Base-by-base conservation (phyloP, 1,140 invertebrate species). In the Diplogasteroides magnus region DNA sequence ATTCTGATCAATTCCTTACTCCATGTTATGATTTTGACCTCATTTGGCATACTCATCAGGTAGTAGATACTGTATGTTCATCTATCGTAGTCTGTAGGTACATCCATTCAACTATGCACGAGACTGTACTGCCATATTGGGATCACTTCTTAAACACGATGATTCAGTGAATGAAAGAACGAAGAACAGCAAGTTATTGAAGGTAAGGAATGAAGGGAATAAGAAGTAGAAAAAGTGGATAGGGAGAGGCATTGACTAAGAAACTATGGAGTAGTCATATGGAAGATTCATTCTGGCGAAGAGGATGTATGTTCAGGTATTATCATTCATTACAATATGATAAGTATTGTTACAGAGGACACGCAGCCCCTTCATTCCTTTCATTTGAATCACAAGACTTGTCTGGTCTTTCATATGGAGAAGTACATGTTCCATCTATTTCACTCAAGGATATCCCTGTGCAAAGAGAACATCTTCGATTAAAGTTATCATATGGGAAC, bases 1-100 rank as follows among this genome's bases (percentile, higher is more conserved):
- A 85, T 70, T 73, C 80, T 11, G 82, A 83, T 27, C 73, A 78
- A 28, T 86, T 86, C 71, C 75, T 86, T 19, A 85, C 85, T 1
- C 85, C 86, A 0, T 86, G 86, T 75, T 86, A 86, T 67, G 85
- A 86, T 70, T 85, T 84, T 73, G 84, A 86, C 72, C 67, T 86
- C 15, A 79, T 86, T 28, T 86, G 85, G 85, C 85, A 86, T 71
- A 81, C 84, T 19, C 85, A 86, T 76, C 84, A 86, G 72, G 73
- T 73, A 68, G 26, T 6, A 14, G 19, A 48, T 48, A 11, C 6
- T 11, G 37, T 11, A 48, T 19, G 37, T 0, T 70, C 28, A 61
- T 23, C 3, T 37, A 27, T 37, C 29, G 29, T 48, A n/a, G n/a
- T n/a, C n/a, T 67, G 26, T 55, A 72, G 70, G 77, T 86, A 6